Evolutionary conservation across 2,113 vertebrate species (phyloP).

Genomic region (Anguilla rostrata): DNA sequence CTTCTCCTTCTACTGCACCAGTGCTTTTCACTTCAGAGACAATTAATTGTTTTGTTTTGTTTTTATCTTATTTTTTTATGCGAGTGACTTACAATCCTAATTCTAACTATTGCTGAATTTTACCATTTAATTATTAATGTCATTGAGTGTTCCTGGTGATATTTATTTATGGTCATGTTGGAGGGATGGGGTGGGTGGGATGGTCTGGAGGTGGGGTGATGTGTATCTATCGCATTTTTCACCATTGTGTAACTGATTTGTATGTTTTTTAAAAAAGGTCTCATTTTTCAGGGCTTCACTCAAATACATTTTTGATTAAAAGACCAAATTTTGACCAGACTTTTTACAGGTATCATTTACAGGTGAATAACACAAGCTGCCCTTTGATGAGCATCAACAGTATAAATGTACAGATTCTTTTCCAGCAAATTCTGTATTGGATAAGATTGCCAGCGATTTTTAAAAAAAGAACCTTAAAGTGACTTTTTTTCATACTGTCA

Average conservation of each 20-base stretch:
- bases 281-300: conserved; percentile 27
- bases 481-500: conserved; percentile 41
- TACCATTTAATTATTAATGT: conserved; percentile 13
- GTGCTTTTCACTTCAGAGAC: conserved; percentile 36
- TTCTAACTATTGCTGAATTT: conserved; percentile 15
- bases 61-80: conserved; percentile 31
- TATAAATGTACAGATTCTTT: conserved; percentile 51
- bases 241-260: conserved; percentile 25
- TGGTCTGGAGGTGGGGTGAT: background rate
- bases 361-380: conserved; percentile 37
- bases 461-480: conserved; percentile 40
- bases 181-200: conserved; percentile 11
- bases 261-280: conserved; percentile 13
- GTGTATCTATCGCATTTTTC: conserved; percentile 49
- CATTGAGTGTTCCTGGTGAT: conserved; percentile 1
- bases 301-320: conserved; percentile 28
- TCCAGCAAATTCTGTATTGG: conserved; percentile 38
- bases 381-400: conserved; percentile 7
- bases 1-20: background rate
- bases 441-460: conserved; percentile 36
- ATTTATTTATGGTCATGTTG: conserved; percentile 29
- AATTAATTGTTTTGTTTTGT: conserved; percentile 30
- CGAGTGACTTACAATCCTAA: conserved; percentile 45
- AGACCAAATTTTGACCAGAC: conserved; percentile 50
- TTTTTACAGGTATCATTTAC: conserved; percentile 42